Base-by-base conservation (phyloP, 2,113 vertebrate genomes). In the Mirza zaza region DNA sequence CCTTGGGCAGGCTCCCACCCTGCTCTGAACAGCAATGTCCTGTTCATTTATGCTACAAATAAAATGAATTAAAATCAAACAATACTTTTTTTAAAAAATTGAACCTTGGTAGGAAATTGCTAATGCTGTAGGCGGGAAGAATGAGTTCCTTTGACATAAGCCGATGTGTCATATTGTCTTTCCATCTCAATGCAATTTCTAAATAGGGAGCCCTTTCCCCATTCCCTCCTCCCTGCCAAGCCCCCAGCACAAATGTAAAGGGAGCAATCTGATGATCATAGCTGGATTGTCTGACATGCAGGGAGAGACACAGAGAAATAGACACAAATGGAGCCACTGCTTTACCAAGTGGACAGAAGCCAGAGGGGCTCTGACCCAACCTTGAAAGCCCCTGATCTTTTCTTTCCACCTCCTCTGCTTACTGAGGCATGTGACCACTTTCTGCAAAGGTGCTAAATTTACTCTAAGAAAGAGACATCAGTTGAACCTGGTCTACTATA, bases 131-230 rank as follows among this genome's bases (percentile, higher is more conserved):
- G 97, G 98, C 87, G 65, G 96, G 77, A 95, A 95, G 92, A 97
- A 96, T 85, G 95, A 97, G 76, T 77, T 97, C 92, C 77, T 98
- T 92, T 98, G 98, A 98, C 97, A 96, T 97, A 90, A 97, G 92
- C 90, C 0, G 42, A 98, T 97, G 97, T 98, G 98, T 98, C 98
- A 98, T 96, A 95, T 86, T 93, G 94, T 97, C 97, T 97, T 97
- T 92, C 96, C 77, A 95, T 97, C 93, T 97, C 95, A 90, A 76
- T 85, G 94, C 93, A 34, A 93, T 95, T 97, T 97, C 96, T 97
- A 98, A 98, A 97, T 98, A 97, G 88, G 96, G 97, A 98, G 87
- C 95, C 91, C 87, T 96, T 90, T 94, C 80, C 97, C 67, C 85
- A 52, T 87, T 77, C 85, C 86, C 84, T 63, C 90, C 93, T 83